Percentiles rank a stretch among this genome's conserved stretches.
Evolutionary conservation across 2,888 invertebrate species (phyloP).

Genomic region (Eurytoma adleriae): DNA sequence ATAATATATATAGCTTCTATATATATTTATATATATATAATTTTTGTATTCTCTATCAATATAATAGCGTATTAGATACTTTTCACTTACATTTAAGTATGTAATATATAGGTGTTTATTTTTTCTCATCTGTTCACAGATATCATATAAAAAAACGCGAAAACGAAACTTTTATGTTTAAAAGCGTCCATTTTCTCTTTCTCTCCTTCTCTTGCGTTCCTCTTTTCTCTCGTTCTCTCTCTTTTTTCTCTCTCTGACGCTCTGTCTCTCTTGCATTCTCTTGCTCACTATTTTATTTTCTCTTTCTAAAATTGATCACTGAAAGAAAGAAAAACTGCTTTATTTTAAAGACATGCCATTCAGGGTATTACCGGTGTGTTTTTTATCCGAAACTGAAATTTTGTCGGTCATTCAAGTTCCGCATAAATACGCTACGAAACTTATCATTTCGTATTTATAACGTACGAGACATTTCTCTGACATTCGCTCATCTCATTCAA

Average conservation of each 20-base stretch:
- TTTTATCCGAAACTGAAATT: conserved; percentile 74
- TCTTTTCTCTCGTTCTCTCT: conserved; percentile 40
- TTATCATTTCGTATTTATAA: conserved; percentile 54
- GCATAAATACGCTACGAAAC: conserved; percentile 55
- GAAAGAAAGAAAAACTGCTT: conserved; percentile 54
- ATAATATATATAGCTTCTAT: conserved; percentile 65
- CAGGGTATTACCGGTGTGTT: conserved; percentile 84
- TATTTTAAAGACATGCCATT: conserved; percentile 79
- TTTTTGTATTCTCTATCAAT: conserved; percentile 72
- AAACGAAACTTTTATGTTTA: conserved; percentile 68
- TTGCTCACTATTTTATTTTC: conserved; percentile 50
- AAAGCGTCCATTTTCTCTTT: conserved; percentile 48
- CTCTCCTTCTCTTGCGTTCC: conserved; percentile 53
- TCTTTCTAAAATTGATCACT: conserved; percentile 50
- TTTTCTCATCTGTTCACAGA: conserved; percentile 68
- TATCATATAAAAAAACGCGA: conserved; percentile 68
- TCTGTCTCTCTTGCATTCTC: conserved; percentile 46
- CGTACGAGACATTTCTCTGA: conserved; percentile 56
- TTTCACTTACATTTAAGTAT: conserved; percentile 74
- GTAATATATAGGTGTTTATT: conserved; percentile 74
- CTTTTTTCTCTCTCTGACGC: conserved; percentile 52
- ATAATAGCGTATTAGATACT: conserved; percentile 73
- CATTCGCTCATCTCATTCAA: conserved; percentile 60
- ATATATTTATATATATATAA: conserved; percentile 68
- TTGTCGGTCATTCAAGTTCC: conserved; percentile 66